These are phyloP conservation scores for Megalurothrips usitatus DNA, from an alignment of 2,888 invertebrate genomes.

Conservation along the genomic window DNA sequence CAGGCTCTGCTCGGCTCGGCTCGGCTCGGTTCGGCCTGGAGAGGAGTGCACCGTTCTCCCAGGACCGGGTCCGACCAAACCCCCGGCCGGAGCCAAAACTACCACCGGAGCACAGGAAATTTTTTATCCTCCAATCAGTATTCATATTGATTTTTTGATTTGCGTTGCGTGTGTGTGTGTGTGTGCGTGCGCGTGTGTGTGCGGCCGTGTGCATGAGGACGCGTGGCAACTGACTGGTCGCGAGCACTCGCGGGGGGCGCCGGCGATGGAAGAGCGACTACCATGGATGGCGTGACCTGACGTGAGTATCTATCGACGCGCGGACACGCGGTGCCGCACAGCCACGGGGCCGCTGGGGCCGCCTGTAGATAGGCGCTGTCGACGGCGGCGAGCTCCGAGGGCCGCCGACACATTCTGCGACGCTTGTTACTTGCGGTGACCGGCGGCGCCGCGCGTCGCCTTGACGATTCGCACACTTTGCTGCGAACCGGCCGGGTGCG, in stretches of 20 bases:
- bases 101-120: not conserved
- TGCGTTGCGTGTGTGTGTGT: not conserved
- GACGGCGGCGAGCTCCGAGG: too few species aligned
- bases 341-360: too few species aligned
- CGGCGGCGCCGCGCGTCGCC: too few species aligned
- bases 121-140: too few species aligned
- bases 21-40: constrained; percentile 2
- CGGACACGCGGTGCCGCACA: too few species aligned
- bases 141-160: not conserved
- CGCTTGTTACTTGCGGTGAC: too few species aligned
- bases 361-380: too few species aligned
- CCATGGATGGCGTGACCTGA: constrained; percentile 18
- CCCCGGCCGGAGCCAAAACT: not conserved
- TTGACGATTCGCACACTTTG: too few species aligned
- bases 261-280: not conserved
- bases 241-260: not conserved
- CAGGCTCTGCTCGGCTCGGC: not conserved
- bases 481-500: too few species aligned
- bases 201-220: not conserved
- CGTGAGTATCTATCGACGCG: not conserved
- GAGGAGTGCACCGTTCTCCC: not conserved
- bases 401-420: too few species aligned
- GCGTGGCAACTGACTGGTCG: too few species aligned
- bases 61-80: not conserved
- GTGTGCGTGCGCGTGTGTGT: not conserved